Evolutionary conservation across 2,113 vertebrate species (phyloP), one percentile per base, ranked within the genome.

Genomic region (Hucho hucho): DNA sequence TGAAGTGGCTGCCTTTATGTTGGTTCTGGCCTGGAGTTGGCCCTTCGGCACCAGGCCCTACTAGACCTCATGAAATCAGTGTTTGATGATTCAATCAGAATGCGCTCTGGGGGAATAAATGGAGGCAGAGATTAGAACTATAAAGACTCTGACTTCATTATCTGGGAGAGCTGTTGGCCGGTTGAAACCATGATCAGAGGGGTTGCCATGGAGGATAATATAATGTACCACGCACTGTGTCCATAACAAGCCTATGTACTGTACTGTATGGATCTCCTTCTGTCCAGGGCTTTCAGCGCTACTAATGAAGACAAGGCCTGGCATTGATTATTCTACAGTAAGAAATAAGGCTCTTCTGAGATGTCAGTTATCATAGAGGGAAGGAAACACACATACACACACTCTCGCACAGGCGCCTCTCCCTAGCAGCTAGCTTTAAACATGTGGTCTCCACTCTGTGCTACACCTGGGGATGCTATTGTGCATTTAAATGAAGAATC

Each of bases 401-500:
- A 28, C 24, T 26, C n/a, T 9, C 61, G 1, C 25, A 26, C 63
- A 28, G 4, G 5, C 53, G 20, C 20, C 20, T 12, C 37, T 43
- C 24, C 22, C 25, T 14, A 66, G 25, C 49, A 53, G 22, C 59
- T 61, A 61, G 58, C 11, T 26, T 26, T 22, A 24, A 25, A 20
- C 61, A 3, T 25, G 25, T 64, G 61, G 61, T 12, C 64, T 24
- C 1, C 64, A 24, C 58, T 61, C 22, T 18, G 7, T 28, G 18
- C 47, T 29, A 56, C 28, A 24, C 58, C n/a, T 14, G 3, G 37
- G 9, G 26, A 79, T 37, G 63, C 5, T 26, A 18, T 69, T 4
- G 13, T 53, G 70, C 72, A 65, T 81, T 56, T 70, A 47, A 84
- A 81, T 79, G 74, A 79, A 77, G 32, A 28, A 75, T 43, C 71